A percentile compares a stretch with the other conserved stretches of the same genome.
These are phyloP conservation scores for Aporophyla lueneburgensis DNA, from an alignment of 2,888 invertebrate species.

Conservation along the genomic window DNA sequence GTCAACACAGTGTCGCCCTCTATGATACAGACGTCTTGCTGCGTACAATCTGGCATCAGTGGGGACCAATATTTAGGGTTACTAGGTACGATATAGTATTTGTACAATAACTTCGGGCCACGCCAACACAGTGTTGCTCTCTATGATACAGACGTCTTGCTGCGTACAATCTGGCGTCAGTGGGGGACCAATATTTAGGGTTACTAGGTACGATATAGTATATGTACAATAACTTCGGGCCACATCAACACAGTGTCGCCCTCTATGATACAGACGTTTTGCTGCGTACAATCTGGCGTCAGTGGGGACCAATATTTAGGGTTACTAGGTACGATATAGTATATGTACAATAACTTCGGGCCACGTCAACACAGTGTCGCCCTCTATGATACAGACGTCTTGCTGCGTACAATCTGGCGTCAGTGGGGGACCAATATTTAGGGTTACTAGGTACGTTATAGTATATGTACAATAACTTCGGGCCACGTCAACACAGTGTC, in stretches of 20 bases:
- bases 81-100: slow-evolving; percentile 63
- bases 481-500: too few relatives aligned
- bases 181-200: too few relatives aligned
- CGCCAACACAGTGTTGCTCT: slow-evolving; percentile 88
- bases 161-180: slow-evolving; percentile 92
- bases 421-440: too few relatives aligned
- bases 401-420: too few relatives aligned
- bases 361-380: too few relatives aligned
- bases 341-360: background rate
- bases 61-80: slow-evolving; percentile 91
- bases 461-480: background rate
- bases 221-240: slow-evolving; percentile 91
- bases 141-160: slow-evolving; percentile 92
- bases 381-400: too few relatives aligned
- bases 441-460: too few relatives aligned
- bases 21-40: slow-evolving; percentile 92
- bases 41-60: slow-evolving; percentile 92
- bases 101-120: slow-evolving; percentile 90
- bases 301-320: slow-evolving; percentile 92
- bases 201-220: too few relatives aligned
- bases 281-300: slow-evolving; percentile 92
- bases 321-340: slow-evolving; percentile 70
- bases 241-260: slow-evolving; percentile 89
- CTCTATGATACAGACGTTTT: slow-evolving; percentile 91
- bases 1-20: slow-evolving; percentile 89